Percentiles rank a stretch among this genome's conserved stretches.
These are phyloP conservation scores for Eulithis prunata DNA, from an alignment of 2,888 invertebrate genomes.

Conservation along the genomic window DNA sequence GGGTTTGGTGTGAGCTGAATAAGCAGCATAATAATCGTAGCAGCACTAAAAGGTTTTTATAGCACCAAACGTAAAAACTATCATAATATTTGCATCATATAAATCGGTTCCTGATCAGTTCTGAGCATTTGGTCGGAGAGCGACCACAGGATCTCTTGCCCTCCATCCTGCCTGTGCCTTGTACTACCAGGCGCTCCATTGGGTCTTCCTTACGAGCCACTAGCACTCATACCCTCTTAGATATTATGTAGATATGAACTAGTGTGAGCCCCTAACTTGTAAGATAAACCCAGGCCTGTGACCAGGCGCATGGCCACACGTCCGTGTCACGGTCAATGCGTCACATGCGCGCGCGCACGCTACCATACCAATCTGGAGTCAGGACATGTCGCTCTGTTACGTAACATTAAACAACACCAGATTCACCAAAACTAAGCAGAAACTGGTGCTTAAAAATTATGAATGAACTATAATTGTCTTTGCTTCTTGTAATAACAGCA, in stretches of 20 bases:
- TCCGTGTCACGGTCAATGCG: constrained; percentile 70
- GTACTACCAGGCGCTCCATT: no score
- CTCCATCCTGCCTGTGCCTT: no score
- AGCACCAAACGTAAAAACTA: background rate
- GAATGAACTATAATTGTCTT: no score
- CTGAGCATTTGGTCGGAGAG: no score
- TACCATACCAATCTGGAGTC: constrained; percentile 35
- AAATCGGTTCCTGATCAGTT: constrained; percentile 29
- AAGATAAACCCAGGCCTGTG: constrained; percentile 27
- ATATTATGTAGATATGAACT: no score
- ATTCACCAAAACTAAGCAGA: background rate
- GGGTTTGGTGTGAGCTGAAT: no score
- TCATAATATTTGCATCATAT: constrained; percentile 10
- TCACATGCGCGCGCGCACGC: constrained; percentile 39
- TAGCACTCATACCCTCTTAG: no score
- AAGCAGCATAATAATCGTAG: no score
- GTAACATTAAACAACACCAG: background rate
- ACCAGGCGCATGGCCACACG: constrained; percentile 66
- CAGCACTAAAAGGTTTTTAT: no score
- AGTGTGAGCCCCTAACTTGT: constrained; percentile 18
- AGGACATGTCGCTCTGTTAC: constrained; percentile 13
- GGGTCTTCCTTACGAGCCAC: no score
- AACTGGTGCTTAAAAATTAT: background rate
- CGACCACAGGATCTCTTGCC: no score
- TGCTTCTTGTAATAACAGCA: no score